Base-by-base conservation (phyloP, 92 coral and sea anemone genomes). In the Meandrina meandrites region DNA sequence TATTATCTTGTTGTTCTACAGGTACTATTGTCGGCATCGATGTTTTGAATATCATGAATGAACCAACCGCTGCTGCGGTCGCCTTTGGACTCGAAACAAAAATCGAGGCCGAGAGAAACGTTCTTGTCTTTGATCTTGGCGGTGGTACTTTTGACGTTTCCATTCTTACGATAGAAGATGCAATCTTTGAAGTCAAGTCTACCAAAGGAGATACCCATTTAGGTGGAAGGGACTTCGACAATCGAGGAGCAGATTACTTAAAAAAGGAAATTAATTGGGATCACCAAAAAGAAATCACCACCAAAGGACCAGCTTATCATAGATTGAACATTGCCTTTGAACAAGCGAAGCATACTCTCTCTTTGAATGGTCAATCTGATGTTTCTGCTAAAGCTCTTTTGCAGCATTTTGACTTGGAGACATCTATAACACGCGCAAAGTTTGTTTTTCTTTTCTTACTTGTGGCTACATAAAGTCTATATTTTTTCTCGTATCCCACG, bases 111-210 rank as follows among this genome's bases (percentile, higher is more conserved):
- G 94, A 89, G 42, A 27, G 81, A 45, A 92, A 92, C 62, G 90
- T 92, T 30, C 79, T 92, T 15, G 86, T 92, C 32, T 92, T 92
- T 82, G 94, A 92, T 35, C 92, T 92, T 40, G 94, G 94, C n/a
- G 94, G 94, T 35, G 94, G 94, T 70, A 92, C 94, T 0, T 92
- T 89, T 86, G 94, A 92, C 79, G 94, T 92, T 15, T 92, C 94
- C 21, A 60, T 92, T 75, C 86, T 92, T 14, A 83, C 88, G 40
- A 86, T 89, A 21, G 94, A 89, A 30, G 94, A 92, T 7, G 94
- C 92, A 51, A 73, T 92, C 51, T 92, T 89, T 82, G 92, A 92
- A 73, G 94, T 89, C 50, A 79, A 86, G 74, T 89, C 94, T 22
- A 92, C 94, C 15, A 75, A 78, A 37, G 94, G 94, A 18, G 81